Evolutionary conservation across 1,140 invertebrate genomes (phyloP), one percentile per base, ranked within the genome.

Genomic region (Sesamia nonagrioides): DNA sequence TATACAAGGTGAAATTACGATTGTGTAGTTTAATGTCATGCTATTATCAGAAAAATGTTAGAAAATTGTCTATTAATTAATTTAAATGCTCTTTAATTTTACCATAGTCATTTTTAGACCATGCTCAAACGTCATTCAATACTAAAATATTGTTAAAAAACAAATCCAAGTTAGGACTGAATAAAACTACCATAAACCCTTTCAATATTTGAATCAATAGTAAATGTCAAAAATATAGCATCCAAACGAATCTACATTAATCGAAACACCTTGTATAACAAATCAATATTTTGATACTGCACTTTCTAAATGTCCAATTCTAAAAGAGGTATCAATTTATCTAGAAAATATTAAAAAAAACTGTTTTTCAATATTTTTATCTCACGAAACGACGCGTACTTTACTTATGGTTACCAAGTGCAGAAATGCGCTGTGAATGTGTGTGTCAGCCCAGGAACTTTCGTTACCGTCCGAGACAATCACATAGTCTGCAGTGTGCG

Each of bases 221-320:
- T 13, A 13, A 21, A 45, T 3, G 17, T 11, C 9, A 21, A 17
- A 45, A 66, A 66, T 17, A 13, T 66, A 45, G n/a, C 61, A 2
- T 45, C 3, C 18, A 61, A 61, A 3, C 6, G 11, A 66, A 66
- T 13, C 27, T 45, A 66, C 61, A 15, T 27, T 3, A 42, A 1
- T 9, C 15, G n/a, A n/a, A 6, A 60, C 35, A 60, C 71, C 71
- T 58, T 74, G 52, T 58, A 45, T 27, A 60, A 42, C 33, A 18
- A 54, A 74, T 18, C 0, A 60, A 60, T 60, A 37, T 74, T 74
- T 63, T 76, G 58, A 63, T 76, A 63, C 58, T 52, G 73, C 56
- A 76, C 42, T 73, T 73, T 73, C 56, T 61, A 63, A 50, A 61
- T 52, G 73, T 76, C 40, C 40, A 76, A 63, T 40, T 18, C 17